A percentile compares a stretch with the other conserved stretches of the same genome.
Evolutionary conservation across 2,888 invertebrate genomes (phyloP).

Genomic region (Brachyopa scutellaris): DNA sequence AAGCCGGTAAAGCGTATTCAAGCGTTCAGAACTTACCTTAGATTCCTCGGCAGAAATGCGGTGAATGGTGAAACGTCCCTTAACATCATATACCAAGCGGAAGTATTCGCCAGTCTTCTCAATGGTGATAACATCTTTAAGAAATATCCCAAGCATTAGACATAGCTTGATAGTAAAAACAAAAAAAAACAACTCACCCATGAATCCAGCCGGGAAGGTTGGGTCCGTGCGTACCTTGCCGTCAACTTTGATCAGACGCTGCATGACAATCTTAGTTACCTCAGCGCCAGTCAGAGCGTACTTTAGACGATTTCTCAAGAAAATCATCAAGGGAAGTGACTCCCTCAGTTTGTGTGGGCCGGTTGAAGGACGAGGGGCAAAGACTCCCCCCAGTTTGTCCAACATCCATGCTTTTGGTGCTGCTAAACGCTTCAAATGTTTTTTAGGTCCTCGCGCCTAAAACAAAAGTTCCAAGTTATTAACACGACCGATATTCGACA

Average conservation of each 20-base stretch:
- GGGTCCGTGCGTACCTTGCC: slow-evolving; percentile 98
- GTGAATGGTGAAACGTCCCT: slow-evolving; percentile 98
- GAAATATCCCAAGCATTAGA: slow-evolving; percentile 23
- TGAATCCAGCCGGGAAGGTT: slow-evolving; percentile 98
- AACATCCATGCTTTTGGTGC: slow-evolving; percentile 99
- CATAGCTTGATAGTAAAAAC: background rate
- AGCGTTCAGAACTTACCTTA: slow-evolving; percentile 85
- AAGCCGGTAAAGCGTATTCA: background rate
- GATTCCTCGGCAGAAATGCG: slow-evolving; percentile 98
- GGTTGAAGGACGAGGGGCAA: slow-evolving; percentile 97
- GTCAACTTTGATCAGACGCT: slow-evolving; percentile 98
- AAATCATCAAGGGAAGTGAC: slow-evolving; percentile 97
- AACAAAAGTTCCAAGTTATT: slow-evolving; percentile 74
- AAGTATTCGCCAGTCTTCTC: slow-evolving; percentile 99
- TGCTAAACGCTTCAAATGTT: slow-evolving; percentile 99
- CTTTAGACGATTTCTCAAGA: slow-evolving; percentile 98
- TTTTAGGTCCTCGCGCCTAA: slow-evolving; percentile 98
- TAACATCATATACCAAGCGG: slow-evolving; percentile 98
- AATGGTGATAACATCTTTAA: slow-evolving; percentile 98
- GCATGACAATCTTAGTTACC: slow-evolving; percentile 99
- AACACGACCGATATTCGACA: background rate
- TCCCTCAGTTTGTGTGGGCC: slow-evolving; percentile 99
- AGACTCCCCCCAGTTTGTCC: slow-evolving; percentile 99
- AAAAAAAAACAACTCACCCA: slow-evolving; percentile 88
- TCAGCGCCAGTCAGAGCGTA: slow-evolving; percentile 98